Evolutionary conservation across 2,888 invertebrate genomes (phyloP).

Genomic region (Beris morrisii): DNA sequence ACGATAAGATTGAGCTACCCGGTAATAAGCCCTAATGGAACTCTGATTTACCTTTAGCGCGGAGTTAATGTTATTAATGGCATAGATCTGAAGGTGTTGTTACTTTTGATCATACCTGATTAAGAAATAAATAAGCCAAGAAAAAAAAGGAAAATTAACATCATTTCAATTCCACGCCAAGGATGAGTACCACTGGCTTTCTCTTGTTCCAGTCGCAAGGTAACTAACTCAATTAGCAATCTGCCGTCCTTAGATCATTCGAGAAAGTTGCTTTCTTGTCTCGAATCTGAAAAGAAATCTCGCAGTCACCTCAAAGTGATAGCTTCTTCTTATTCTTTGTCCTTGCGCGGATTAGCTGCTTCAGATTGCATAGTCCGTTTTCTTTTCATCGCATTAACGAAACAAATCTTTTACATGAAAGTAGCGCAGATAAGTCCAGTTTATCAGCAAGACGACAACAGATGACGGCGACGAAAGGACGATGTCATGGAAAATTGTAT

Average conservation of each 20-base stretch:
- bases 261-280: not conserved
- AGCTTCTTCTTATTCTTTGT: not conserved
- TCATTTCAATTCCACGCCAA: too few relatives aligned
- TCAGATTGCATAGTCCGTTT: conserved; percentile 1
- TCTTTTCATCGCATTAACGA: conserved; percentile 16
- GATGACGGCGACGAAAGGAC: conserved; percentile 8
- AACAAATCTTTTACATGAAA: conserved; percentile 11
- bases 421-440: not conserved
- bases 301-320: not conserved
- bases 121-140: conserved; percentile 3
- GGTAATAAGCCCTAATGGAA: conserved; percentile 26
- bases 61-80: conserved; percentile 26
- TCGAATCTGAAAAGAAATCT: not conserved
- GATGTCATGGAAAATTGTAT: not conserved
- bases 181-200: too few relatives aligned
- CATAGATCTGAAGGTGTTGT: not conserved
- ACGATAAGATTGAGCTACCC: conserved; percentile 11
- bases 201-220: too few relatives aligned
- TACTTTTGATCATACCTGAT: conserved; percentile 13
- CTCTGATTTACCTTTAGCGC: conserved; percentile 15
- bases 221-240: too few relatives aligned
- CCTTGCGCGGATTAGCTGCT: not conserved
- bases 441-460: not conserved
- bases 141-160: too few relatives aligned
- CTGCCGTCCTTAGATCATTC: too few relatives aligned